These are phyloP conservation scores for Archegozetes longisetosus DNA, from an alignment of 1,140 invertebrate species.

Conservation along the genomic window DNA sequence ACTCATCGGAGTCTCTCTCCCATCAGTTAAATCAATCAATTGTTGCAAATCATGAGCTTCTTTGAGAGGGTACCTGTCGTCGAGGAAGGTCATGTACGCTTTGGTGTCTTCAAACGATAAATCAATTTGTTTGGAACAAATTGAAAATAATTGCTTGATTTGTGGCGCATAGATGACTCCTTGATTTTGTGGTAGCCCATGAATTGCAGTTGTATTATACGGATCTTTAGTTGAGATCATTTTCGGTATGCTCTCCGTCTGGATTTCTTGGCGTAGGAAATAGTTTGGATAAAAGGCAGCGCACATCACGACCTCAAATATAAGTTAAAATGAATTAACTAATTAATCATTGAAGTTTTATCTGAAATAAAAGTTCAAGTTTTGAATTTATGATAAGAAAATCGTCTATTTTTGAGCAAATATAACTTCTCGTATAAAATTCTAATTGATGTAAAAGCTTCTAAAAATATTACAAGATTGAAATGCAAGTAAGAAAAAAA, in stretches of 20 bases:
- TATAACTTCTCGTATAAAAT: too few relatives aligned
- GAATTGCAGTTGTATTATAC: slow-evolving; percentile 45
- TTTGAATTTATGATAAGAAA: too few relatives aligned
- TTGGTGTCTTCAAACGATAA: slow-evolving; percentile 30
- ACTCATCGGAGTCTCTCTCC: neutral
- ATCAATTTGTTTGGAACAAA: slow-evolving; percentile 24
- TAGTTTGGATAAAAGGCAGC: slow-evolving; percentile 86
- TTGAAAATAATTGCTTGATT: slow-evolving; percentile 28
- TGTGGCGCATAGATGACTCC: slow-evolving; percentile 45
- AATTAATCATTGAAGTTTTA: too few relatives aligned
- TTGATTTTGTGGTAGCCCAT: slow-evolving; percentile 46
- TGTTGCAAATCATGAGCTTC: neutral
- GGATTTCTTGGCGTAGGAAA: slow-evolving; percentile 36
- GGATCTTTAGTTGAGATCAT: slow-evolving; percentile 52
- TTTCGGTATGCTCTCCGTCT: slow-evolving; percentile 44
- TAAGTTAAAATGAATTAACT: too few relatives aligned
- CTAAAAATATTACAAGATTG: too few relatives aligned
- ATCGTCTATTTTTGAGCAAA: too few relatives aligned
- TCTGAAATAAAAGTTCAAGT: too few relatives aligned
- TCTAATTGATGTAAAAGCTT: too few relatives aligned
- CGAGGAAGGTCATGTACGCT: slow-evolving; percentile 22
- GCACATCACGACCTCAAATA: slow-evolving; percentile 39
- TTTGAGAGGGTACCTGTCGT: slow-evolving; percentile 4
- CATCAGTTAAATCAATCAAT: neutral
- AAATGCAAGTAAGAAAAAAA: too few relatives aligned